These are phyloP conservation scores for Alouatta palliata DNA, from an alignment of 2,113 vertebrate genomes.

Conservation along the genomic window DNA sequence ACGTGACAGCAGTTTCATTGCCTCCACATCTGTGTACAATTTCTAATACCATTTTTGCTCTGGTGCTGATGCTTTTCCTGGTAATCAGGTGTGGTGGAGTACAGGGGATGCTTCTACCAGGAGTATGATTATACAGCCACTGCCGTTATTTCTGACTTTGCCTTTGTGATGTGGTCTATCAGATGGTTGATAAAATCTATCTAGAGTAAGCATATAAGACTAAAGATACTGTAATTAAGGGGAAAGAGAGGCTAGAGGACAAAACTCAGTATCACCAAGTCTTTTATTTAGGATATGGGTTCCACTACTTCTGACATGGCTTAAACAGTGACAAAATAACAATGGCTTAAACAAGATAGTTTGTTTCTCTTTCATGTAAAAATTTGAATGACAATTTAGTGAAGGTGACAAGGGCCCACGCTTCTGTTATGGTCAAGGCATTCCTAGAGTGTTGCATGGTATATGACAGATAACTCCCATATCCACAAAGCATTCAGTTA, in stretches of 20 bases:
- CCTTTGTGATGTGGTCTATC: not conserved
- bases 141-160: not conserved
- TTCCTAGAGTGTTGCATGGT: not conserved
- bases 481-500: not conserved
- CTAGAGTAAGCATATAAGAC: slow-evolving; percentile 10
- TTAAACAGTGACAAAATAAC: slow-evolving; percentile 22
- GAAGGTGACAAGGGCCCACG: not conserved
- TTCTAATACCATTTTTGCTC: not conserved
- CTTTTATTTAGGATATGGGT: slow-evolving; percentile 1
- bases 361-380: not conserved
- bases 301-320: slow-evolving; percentile 3
- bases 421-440: not conserved
- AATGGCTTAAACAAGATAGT: not conserved
- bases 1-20: not conserved
- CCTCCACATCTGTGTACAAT: not conserved
- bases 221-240: slow-evolving; percentile 5
- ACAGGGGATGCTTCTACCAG: not conserved
- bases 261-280: not conserved
- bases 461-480: not conserved
- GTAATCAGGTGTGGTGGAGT: not conserved
- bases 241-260: not conserved
- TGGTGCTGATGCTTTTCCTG: not conserved
- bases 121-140: not conserved
- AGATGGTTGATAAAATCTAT: not conserved
- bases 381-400: not conserved